Evolutionary conservation across 2,797 vertebrate genomes (phyloP).

Genomic region (Lacerta agilis): DNA sequence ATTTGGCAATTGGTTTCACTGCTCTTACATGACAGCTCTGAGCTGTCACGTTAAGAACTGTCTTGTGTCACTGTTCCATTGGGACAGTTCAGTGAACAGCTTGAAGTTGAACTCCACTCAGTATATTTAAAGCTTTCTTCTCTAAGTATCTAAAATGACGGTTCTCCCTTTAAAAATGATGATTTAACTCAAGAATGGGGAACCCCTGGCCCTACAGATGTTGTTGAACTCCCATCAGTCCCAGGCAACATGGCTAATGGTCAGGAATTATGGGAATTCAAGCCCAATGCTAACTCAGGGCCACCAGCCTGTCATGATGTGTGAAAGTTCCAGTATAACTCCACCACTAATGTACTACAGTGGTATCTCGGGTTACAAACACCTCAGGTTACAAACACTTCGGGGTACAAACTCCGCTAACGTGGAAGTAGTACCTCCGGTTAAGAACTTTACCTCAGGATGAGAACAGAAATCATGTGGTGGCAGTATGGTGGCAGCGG

Average conservation of each 20-base stretch:
- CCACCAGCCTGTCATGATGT: neutral
- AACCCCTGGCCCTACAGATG: neutral
- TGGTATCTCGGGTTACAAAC: no score
- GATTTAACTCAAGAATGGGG: neutral
- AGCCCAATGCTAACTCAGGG: no score
- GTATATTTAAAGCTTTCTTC: constrained; percentile 1
- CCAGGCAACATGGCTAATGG: neutral
- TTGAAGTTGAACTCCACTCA: constrained; percentile 17
- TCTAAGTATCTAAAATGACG: neutral
- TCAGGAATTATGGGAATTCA: no score
- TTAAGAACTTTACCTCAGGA: no score
- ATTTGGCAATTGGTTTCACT: constrained; percentile 37
- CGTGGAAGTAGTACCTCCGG: no score
- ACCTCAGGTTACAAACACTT: no score
- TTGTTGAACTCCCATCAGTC: neutral
- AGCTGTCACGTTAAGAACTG: constrained; percentile 33
- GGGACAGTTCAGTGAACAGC: constrained; percentile 29
- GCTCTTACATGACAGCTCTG: constrained; percentile 30
- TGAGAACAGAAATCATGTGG: no score
- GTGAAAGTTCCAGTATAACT: neutral
- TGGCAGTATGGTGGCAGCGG: no score
- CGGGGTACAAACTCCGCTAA: no score
- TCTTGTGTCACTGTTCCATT: constrained; percentile 19
- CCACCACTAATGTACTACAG: no score
- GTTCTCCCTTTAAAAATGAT: neutral